These are phyloP conservation scores for Protobothrops flavoviridis DNA, from an alignment of 2,113 vertebrate genomes.

Conservation along the genomic window DNA sequence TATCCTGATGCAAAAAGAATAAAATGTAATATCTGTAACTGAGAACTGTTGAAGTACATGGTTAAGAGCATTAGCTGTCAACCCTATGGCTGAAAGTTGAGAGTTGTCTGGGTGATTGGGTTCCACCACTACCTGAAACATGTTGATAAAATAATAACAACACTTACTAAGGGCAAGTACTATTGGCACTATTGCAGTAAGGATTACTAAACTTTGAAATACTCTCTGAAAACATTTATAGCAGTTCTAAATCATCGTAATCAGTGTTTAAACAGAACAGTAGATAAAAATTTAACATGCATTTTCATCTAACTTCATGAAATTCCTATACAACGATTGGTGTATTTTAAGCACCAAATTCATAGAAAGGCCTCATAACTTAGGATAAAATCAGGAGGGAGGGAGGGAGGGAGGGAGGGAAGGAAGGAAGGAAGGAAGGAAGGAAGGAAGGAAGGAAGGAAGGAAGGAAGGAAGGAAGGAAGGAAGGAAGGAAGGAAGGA, in stretches of 20 bases:
- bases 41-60: background rate
- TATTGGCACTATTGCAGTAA: background rate
- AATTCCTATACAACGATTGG: background rate
- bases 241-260: background rate
- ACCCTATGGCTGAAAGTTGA: background rate
- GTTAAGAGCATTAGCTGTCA: background rate
- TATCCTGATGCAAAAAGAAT: background rate
- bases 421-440: fast-evolving
- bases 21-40: background rate
- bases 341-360: background rate
- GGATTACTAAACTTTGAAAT: background rate
- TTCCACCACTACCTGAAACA: background rate
- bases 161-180: background rate
- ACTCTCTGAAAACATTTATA: background rate
- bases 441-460: background rate
- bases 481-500: background rate
- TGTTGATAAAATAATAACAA: background rate
- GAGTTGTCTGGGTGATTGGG: background rate
- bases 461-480: background rate
- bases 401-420: background rate
- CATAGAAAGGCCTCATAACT: background rate
- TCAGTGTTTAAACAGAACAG: background rate
- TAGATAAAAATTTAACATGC: background rate
- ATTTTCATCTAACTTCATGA: background rate
- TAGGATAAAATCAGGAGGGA: background rate